A percentile compares a stretch with the other conserved stretches of the same genome.
phyloP scores from a whole-genome alignment of 1,140 invertebrate genomes.

The Drosophila subpulchrella region DNA sequence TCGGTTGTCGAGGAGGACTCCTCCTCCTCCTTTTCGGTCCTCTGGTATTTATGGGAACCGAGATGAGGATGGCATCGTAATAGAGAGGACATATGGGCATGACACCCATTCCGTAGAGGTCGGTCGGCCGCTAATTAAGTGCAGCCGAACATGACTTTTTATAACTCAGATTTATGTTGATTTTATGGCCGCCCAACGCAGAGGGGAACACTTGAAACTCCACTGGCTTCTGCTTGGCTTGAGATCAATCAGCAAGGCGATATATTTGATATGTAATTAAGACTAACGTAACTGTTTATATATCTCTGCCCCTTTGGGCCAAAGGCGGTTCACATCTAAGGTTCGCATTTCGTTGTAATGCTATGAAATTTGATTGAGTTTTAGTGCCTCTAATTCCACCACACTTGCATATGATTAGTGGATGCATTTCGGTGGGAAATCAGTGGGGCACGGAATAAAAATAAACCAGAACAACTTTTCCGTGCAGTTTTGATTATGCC shows the following conservation, averaged over 20 bases:
- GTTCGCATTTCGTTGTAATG: slow-evolving; percentile 48
- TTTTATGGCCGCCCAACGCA: slow-evolving; percentile 64
- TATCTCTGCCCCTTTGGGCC: not conserved
- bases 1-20: not conserved
- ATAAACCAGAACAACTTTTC: slow-evolving; percentile 22
- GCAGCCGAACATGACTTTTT: slow-evolving; percentile 81
- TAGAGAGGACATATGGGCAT: slow-evolving; percentile 53
- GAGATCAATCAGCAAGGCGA: slow-evolving; percentile 71
- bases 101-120: slow-evolving; percentile 63
- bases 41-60: slow-evolving; percentile 19
- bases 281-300: slow-evolving; percentile 59
- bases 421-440: slow-evolving; percentile 35
- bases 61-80: slow-evolving; percentile 3
- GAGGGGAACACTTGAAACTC: slow-evolving; percentile 8
- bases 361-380: slow-evolving; percentile 72
- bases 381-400: slow-evolving; percentile 49
- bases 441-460: slow-evolving; percentile 9
- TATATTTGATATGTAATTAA: slow-evolving; percentile 83
- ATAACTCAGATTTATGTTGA: slow-evolving; percentile 81
- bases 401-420: slow-evolving; percentile 70
- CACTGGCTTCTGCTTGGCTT: not conserved
- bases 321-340: slow-evolving; percentile 41
- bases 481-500: slow-evolving; percentile 56
- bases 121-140: slow-evolving; percentile 78
- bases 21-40: slow-evolving; percentile 5